Conservation (phyloP, 2,797 vertebrate genomes). For the Ammospiza maritima region DNA sequence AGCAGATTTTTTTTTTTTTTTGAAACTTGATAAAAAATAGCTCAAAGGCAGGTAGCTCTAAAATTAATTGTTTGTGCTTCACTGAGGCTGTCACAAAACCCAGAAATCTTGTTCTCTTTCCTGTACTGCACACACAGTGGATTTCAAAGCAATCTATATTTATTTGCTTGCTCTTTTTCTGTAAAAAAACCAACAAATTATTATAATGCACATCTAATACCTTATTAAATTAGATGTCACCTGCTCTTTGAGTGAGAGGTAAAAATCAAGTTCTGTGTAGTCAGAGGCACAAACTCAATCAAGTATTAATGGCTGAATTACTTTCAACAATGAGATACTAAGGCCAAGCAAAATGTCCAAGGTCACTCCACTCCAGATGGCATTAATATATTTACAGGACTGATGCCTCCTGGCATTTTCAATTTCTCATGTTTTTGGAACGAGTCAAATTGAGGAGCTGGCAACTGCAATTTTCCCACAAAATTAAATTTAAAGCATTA, state of each 20-base stretch:
- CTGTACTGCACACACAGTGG: background rate
- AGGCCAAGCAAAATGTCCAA: slow-evolving; percentile 22
- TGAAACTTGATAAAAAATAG: slow-evolving; percentile 48
- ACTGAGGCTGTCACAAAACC: slow-evolving; percentile 20
- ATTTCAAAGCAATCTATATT: slow-evolving; percentile 3
- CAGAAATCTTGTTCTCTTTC: slow-evolving; percentile 37
- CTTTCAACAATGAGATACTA: background rate
- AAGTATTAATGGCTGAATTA: background rate
- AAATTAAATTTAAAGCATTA: slow-evolving; percentile 20
- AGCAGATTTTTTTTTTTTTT: background rate
- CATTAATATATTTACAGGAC: slow-evolving; percentile 59
- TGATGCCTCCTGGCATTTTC: slow-evolving; percentile 62
- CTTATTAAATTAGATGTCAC: background rate
- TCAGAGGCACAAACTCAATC: background rate
- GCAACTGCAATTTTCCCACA: slow-evolving; percentile 3
- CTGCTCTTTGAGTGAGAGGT: slow-evolving; percentile 13
- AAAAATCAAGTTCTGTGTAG: background rate
- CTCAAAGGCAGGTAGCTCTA: slow-evolving; percentile 60
- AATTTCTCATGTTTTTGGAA: slow-evolving; percentile 56
- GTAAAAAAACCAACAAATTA: background rate
- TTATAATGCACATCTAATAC: background rate
- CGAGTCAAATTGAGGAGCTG: slow-evolving; percentile 32
- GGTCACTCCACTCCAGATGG: slow-evolving; percentile 52
- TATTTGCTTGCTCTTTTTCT: background rate
- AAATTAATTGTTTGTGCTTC: slow-evolving; percentile 61